Evolutionary conservation across 2,888 invertebrate species (phyloP), one percentile per base, ranked within the genome.

Genomic region (Heliconius hortense): DNA sequence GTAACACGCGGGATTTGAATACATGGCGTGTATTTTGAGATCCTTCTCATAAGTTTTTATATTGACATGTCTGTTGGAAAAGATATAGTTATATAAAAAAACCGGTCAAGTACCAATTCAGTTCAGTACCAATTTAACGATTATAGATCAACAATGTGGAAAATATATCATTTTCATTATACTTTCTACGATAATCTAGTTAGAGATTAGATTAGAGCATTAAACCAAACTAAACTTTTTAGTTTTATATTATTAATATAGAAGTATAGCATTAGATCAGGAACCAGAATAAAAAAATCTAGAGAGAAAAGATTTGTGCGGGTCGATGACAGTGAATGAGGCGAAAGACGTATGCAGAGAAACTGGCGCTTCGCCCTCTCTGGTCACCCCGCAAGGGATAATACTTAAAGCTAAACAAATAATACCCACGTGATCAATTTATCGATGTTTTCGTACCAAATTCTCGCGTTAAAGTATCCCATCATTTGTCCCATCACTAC

Each of bases 401-500:
- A 8, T n/a, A 4, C 43, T 10, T 43, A 4, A 43, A 43, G 43
- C 43, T 43, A 43, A 43, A 43, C 43, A n/a, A 60, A 59, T 26
- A 11, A 31, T 64, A 84, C 95, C 94, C 95, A 97, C 96, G 94
- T 91, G 79, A 99, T 98, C 0, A 99, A 93, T 83, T 96, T 97
- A 84, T 99, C 98, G 85, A 98, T 93, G 87, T 98, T 98, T 72
- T 94, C 95, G 89, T 96, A 99, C 97, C 98, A 98, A 82, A 94
- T 88, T 11, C 93, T 87, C 0, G 97, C 96, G 79, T 95, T 95
- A 84, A 96, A 96, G 88, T 97, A 99, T 76, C 96, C 96, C 85
- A 98, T 97, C 86, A 98, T 97, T 78, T 96, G 96, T 0, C 98
- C 98, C 98, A 98, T 98, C 7, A 98, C 96, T 53, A 98, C 94